A percentile compares a stretch with the other conserved stretches of the same genome.
These are phyloP conservation scores for Scaptomyza parva DNA, from an alignment of 2,888 invertebrate species.

Conservation along the genomic window DNA sequence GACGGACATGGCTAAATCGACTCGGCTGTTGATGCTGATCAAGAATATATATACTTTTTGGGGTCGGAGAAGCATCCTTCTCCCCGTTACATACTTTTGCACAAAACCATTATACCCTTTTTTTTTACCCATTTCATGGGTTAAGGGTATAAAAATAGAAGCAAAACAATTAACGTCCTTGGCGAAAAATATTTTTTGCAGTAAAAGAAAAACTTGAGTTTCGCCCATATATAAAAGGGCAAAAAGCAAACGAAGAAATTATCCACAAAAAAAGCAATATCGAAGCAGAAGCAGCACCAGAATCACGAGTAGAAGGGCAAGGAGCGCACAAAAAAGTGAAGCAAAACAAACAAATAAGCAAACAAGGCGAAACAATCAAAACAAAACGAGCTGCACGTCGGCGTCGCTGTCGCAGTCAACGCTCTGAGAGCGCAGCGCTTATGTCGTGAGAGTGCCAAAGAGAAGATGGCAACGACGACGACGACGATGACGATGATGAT, in stretches of 20 bases:
- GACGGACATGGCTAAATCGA: too few relatives aligned
- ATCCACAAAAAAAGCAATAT: slow-evolving; percentile 44
- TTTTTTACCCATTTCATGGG: too few relatives aligned
- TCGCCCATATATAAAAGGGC: slow-evolving; percentile 66
- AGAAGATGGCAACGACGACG: slow-evolving; percentile 62
- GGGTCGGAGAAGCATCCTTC: too few relatives aligned
- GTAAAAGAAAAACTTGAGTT: slow-evolving; percentile 76
- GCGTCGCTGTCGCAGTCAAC: slow-evolving; percentile 28
- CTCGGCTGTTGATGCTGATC: too few relatives aligned
- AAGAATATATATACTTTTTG: too few relatives aligned
- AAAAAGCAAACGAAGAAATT: slow-evolving; percentile 70
- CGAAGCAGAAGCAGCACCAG: slow-evolving; percentile 31
- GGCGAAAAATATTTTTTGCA: slow-evolving; percentile 75
- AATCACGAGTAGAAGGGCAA: slow-evolving; percentile 31
- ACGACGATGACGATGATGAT: slow-evolving; percentile 17
- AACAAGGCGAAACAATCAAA: slow-evolving; percentile 65
- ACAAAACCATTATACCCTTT: too few relatives aligned
- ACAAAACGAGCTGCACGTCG: slow-evolving; percentile 38
- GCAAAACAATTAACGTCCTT: slow-evolving; percentile 82
- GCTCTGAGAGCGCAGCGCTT: slow-evolving; percentile 49
- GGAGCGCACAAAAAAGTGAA: slow-evolving; percentile 40
- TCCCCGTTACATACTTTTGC: too few relatives aligned
- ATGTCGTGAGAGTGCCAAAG: slow-evolving; percentile 62
- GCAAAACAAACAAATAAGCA: slow-evolving; percentile 73
- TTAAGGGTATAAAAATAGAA: too few relatives aligned